phyloP scores from a whole-genome alignment of 1,140 invertebrate genomes.

The Chelonus insularis region DNA sequence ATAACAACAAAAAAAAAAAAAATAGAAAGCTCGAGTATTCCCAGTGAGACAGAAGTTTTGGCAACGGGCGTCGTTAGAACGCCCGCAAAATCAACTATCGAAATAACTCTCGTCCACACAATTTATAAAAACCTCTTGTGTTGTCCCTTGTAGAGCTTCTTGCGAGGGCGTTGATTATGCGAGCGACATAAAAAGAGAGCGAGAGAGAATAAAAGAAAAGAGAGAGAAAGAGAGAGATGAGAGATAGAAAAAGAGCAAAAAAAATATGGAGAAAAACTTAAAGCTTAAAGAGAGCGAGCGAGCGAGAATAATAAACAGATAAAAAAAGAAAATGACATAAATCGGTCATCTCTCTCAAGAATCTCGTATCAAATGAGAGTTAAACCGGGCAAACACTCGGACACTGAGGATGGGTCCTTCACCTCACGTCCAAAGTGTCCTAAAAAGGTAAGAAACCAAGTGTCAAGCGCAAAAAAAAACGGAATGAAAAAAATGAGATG shows the following conservation, averaged over 20 bases:
- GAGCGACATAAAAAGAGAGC: slow-evolving; percentile 14
- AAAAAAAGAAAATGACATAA: slow-evolving; percentile 34
- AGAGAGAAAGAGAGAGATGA: slow-evolving; percentile 13
- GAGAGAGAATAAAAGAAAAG: slow-evolving; percentile 13
- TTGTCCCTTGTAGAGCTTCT: slow-evolving; percentile 43
- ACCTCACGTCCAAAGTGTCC: slow-evolving; percentile 49
- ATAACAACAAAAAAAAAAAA: slow-evolving; percentile 1
- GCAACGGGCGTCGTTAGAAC: background rate
- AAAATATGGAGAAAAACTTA: slow-evolving; percentile 35
- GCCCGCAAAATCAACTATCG: background rate
- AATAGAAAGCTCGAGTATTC: slow-evolving; percentile 1
- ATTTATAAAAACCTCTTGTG: slow-evolving; percentile 35
- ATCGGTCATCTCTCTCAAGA: slow-evolving; percentile 35
- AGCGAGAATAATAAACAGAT: slow-evolving; percentile 29
- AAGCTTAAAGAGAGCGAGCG: slow-evolving; percentile 34
- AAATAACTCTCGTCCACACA: slow-evolving; percentile 3
- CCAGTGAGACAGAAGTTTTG: slow-evolving; percentile 4
- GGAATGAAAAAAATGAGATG: slow-evolving; percentile 27
- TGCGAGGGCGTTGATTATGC: slow-evolving; percentile 28
- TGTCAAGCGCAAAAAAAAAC: slow-evolving; percentile 27
- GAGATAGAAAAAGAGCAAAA: slow-evolving; percentile 22
- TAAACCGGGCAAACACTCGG: slow-evolving; percentile 37
- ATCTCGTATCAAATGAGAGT: slow-evolving; percentile 33
- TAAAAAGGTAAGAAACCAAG: slow-evolving; percentile 49
- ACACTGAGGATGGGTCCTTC: slow-evolving; percentile 45